Evolutionary conservation across 2,797 vertebrate species (phyloP).

Genomic region (Erithacus rubecula): DNA sequence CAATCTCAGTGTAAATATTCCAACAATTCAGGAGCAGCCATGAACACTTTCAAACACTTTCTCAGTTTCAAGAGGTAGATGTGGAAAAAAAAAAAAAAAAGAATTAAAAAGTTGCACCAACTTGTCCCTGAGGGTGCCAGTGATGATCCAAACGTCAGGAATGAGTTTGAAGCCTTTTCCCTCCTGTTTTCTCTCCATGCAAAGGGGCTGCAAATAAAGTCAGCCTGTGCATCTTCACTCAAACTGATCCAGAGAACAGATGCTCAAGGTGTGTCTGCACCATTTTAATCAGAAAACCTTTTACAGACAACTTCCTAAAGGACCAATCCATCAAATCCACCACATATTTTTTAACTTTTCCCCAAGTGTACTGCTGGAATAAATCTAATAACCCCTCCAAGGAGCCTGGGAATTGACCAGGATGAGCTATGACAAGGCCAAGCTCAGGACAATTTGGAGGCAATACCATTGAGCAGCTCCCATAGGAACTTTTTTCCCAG

Average conservation of each 20-base stretch:
- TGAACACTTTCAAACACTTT: neutral
- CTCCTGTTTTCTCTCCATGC: neutral
- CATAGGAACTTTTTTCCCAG: neutral
- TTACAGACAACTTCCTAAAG: neutral
- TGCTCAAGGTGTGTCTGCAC: neutral
- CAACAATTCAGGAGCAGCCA: neutral
- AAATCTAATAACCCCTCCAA: neutral
- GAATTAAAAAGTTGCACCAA: neutral
- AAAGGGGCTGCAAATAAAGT: neutral
- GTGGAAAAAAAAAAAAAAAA: neutral
- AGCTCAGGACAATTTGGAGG: neutral
- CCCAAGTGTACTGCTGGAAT: neutral
- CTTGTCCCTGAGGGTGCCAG: neutral
- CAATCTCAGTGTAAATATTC: neutral
- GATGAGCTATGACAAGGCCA: neutral
- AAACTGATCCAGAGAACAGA: neutral
- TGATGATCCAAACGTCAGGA: neutral
- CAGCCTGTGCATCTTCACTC: neutral
- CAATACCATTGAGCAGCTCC: fast-evolving
- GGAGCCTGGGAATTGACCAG: neutral
- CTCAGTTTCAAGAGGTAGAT: neutral
- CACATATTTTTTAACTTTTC: neutral
- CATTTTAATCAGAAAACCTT: neutral
- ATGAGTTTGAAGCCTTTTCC: neutral
- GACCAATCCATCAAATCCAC: neutral